Evolutionary conservation across 2,797 vertebrate genomes (phyloP), one percentile per base, ranked within the genome.

Genomic region (Sebastes flavidus): DNA sequence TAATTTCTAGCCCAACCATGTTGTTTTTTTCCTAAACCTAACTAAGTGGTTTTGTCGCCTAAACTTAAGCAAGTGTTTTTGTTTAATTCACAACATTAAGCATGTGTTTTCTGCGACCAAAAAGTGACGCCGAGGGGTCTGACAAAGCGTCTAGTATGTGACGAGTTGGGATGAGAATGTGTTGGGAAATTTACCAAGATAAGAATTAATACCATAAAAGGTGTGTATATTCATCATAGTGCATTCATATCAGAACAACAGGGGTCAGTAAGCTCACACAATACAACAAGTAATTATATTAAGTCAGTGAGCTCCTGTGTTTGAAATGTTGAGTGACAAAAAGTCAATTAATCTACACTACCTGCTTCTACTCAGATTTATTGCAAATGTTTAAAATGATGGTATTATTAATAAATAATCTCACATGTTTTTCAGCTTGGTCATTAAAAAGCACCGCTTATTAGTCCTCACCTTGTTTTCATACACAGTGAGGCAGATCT

Each of bases 401-500:
- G 8, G 10, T 14, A 27, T 49, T 52, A 6, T 52, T 20, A 66
- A 66, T 27, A 24, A 6, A 77, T 32, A 34, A 52, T 56, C 27
- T 58, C 30, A 65, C 3, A 25, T 16, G 3, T 5, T 72, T 3
- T 24, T 38, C 10, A 30, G 5, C 5, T 58, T 52, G 1, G 20
- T 66, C 8, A 58, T 70, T 22, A 60, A 27, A 56, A 72, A 32
- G 1, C 34, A 75, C 4, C 1, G 16, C 1, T 49, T 58, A 30
- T 13, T 18, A 20, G 25, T 61, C 16, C 2, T 24, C 16, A 89
- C 87, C 80, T 67, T 24, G 12, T 89, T 22, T 0, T 1, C 60
- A 18, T 59, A 55, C 65, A 95, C 85, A 0, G 42, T 25, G 54
- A 96, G 84, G 52, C 72, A 77, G 61, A 97, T 94, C 10, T 36